A percentile compares a stretch with the other conserved stretches of the same genome.
phyloP scores from a whole-genome alignment of 2,797 vertebrate genomes.

The Cichlasoma orientale region DNA sequence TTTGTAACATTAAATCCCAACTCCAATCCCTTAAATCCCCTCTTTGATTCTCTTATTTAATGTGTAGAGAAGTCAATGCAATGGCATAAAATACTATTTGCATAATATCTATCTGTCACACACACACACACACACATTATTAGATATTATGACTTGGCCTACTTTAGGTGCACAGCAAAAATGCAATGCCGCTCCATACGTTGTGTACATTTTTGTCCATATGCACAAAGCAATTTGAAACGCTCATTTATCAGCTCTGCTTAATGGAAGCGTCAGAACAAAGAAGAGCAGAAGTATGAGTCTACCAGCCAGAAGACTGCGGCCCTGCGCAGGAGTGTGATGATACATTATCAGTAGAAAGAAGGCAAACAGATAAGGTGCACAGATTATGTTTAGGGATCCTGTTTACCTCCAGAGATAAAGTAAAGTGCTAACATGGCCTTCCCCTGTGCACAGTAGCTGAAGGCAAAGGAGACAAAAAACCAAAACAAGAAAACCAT shows the following conservation, averaged over 20 bases:
- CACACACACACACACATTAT: not conserved
- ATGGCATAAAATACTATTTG: conserved; percentile 26
- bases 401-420: conserved; percentile 50
- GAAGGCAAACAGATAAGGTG: conserved; percentile 42
- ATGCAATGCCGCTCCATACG: conserved; percentile 11
- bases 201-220: conserved; percentile 15
- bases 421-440: conserved; percentile 28
- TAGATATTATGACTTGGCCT: conserved; percentile 62
- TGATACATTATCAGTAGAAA: conserved; percentile 47
- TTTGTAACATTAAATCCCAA: conserved; percentile 22
- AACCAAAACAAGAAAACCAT: not conserved
- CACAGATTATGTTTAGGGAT: conserved; percentile 38
- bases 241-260: conserved; percentile 8
- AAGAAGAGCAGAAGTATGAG: not conserved
- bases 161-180: conserved; percentile 42
- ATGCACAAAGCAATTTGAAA: conserved; percentile 3
- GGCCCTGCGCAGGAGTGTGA: not conserved
- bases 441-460: conserved; percentile 28
- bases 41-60: conserved; percentile 43
- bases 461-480: not conserved
- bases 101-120: conserved; percentile 30
- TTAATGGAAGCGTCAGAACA: conserved; percentile 2
- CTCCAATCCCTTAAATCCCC: conserved; percentile 27
- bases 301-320: not conserved
- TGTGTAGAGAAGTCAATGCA: conserved; percentile 35